Evolutionary conservation across 2,888 invertebrate genomes (phyloP), one percentile per base, ranked within the genome.

Genomic region (Coecobrya sp.): DNA sequence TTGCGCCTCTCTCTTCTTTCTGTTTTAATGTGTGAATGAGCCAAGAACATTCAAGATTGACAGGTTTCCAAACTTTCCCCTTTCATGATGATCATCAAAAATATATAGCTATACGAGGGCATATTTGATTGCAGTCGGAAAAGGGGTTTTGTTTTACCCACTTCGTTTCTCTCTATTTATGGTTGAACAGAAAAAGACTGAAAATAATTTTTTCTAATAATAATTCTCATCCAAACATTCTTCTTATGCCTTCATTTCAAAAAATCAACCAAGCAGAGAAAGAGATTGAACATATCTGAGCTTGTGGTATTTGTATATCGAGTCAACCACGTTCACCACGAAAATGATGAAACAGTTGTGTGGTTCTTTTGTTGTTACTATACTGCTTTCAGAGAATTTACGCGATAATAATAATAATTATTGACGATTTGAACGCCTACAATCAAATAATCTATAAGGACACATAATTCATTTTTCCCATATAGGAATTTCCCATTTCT

Each of bases 11-110:
- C 59, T 59, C n/a, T 65, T 27, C 59, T 79, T n/a, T 45, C 55
- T 81, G 19, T 88, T 82, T 27, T 89, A 65, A 68, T 70, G 81
- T 81, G 81, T 81, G 81, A 89, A 84, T 73, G 84, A 62, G 36
- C 36, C 10, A 65, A 55, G 73, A 65, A 81, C 73, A 73, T 27
- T 22, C 59, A 52, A 89, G 89, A 89, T 89, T 89, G 89, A 89
- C 89, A 89, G 89, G 73, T 89, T 89, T 89, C 89, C 89, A 89
- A 88, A 81, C 65, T 84, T 89, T 81, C 73, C 89, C 87, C 49
- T 84, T 73, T 84, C 84, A 70, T 79, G 73, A 86, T 86, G 36
- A 30, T 55, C 45, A 30, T 36, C 30, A 73, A 59, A 62, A 62
- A 62, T 25, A 62, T 62, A 25, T 62, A 59, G 4, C 16, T 49